Evolutionary conservation across 2,888 invertebrate species (phyloP), one percentile per base, ranked within the genome.

Genomic region (Ctena decussata): DNA sequence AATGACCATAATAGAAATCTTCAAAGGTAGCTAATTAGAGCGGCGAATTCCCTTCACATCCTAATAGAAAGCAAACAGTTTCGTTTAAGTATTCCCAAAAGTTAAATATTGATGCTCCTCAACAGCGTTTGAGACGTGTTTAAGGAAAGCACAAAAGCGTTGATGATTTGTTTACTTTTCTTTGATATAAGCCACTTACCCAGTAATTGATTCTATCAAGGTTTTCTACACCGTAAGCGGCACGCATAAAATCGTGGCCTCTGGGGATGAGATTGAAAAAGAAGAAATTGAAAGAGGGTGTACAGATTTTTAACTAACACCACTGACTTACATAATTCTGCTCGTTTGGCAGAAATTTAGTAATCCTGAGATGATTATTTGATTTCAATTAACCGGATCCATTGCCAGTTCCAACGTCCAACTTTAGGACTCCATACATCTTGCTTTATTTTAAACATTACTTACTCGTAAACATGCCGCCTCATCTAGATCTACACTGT

Each of bases 51-150:
- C 60, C 60, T 60, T 60, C 60, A 60, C 60, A 30, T 24, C 60
- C 60, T 60, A 88, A 88, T 88, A 85, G 84, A 88, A 88, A 88
- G 80, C 86, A 88, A 88, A 88, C 88, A 88, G 77, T 69, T 60
- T 60, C 82, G 78, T 85, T 88, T 79, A 75, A 84, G 77, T 82
- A 86, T 85, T 70, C 60, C 75, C 80, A 77, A 32, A 74, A 49
- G 53, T 73, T 75, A 77, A 88, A 85, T 77, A 86, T 82, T 39
- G 57, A 80, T 57, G 75, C 44, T 69, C 60, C 78, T 46, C 57
- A 82, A 77, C 77, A 84, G 78, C 71, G 39, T 80, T 80, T 88
- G 83, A 88, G 78, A 78, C 88, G 84, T 88, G 88, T 85, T 88
- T 85, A 86, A 88, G 82, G 65, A 73, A 69, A 78, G 73, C 77